phyloP scores from a whole-genome alignment of 2,797 vertebrate genomes.

The Arnoldichthys spilopterus region DNA sequence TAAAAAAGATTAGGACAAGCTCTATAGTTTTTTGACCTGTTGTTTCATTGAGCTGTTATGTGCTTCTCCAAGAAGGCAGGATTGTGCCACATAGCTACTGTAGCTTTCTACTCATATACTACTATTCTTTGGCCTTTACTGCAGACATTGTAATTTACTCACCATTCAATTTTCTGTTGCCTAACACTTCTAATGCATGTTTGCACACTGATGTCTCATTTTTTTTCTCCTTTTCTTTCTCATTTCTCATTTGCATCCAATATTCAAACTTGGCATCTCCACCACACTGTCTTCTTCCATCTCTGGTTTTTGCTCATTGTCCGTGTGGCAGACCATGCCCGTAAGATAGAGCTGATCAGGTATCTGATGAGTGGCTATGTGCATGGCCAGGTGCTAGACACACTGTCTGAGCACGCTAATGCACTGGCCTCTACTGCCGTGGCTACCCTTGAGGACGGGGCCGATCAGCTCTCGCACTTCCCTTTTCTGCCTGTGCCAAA shows the following conservation, averaged over 20 bases:
- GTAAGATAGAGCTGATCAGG: conserved; percentile 90
- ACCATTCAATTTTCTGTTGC: conserved; percentile 6
- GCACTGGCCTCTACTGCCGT: conserved; percentile 86
- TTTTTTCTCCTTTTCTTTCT: conserved; percentile 62
- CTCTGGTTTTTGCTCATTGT: conserved; percentile 38
- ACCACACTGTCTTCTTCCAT: conserved; percentile 26
- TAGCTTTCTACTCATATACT: neutral
- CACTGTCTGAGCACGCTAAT: conserved; percentile 89
- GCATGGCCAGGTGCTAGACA: conserved; percentile 86
- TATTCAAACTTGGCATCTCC: conserved; percentile 62
- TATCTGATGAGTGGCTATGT: conserved; percentile 93
- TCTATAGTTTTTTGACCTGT: conserved; percentile 26
- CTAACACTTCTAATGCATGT: conserved; percentile 24
- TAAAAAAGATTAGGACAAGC: conserved; percentile 35
- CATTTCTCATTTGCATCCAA: conserved; percentile 59
- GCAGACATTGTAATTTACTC: neutral
- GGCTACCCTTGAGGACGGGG: conserved; percentile 87
- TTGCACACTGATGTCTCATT: conserved; percentile 50
- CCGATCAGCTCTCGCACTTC: conserved; percentile 87
- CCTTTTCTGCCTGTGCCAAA: conserved; percentile 85
- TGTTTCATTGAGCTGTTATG: neutral
- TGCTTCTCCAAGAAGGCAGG: neutral
- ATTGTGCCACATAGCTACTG: too few relatives aligned
- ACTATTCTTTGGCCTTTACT: neutral
- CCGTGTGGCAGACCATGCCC: conserved; percentile 83